Evolutionary conservation across 2,888 invertebrate genomes (phyloP), one percentile per base, ranked within the genome.

Genomic region (Torymus tubicola): DNA sequence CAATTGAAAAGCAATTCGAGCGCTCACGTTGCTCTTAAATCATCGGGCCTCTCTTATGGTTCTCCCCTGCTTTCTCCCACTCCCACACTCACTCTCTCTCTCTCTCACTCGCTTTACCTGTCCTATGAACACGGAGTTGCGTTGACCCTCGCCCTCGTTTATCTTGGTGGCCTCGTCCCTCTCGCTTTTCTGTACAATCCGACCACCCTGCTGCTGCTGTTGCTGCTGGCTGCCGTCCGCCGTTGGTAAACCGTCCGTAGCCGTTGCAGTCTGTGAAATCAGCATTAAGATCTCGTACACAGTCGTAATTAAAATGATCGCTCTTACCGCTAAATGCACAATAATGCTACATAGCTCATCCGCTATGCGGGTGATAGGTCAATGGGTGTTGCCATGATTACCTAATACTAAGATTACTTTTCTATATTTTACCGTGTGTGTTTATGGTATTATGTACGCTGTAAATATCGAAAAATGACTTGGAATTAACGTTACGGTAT

Each of bases 81-180:
- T 31, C 31, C 31, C 31, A 5, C 31, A 31, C 31, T 31, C 31
- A n/a, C n/a, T n/a, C n/a, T n/a, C n/a, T n/a, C n/a, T n/a, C n/a
- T 31, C 31, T 31, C 31, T 31, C 31, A 31, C 31, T 18, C 82
- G 81, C 72, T 82, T 85, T 90, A 90, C 90, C 90, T 90, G 90
- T 87, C 88, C 89, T 80, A 90, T 90, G 84, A 89, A 89, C 85
- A 89, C 87, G 84, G 89, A 87, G 85, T 87, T 88, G 84, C 88
- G 88, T 87, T 90, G 89, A 87, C 88, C 89, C 86, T 86, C 88
- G 83, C 85, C 85, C 83, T 89, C 86, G 78, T 83, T 89, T 82
- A 87, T 87, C 84, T 87, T 87, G 83, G 85, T 87, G 81, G 87
- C 87, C 85, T 89, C 88, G 83, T 88, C 88, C 84, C 85, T 89